A percentile compares a stretch with the other conserved stretches of the same genome.
Evolutionary conservation across 2,113 vertebrate genomes (phyloP).

Genomic region (Glaucomys volans): DNA sequence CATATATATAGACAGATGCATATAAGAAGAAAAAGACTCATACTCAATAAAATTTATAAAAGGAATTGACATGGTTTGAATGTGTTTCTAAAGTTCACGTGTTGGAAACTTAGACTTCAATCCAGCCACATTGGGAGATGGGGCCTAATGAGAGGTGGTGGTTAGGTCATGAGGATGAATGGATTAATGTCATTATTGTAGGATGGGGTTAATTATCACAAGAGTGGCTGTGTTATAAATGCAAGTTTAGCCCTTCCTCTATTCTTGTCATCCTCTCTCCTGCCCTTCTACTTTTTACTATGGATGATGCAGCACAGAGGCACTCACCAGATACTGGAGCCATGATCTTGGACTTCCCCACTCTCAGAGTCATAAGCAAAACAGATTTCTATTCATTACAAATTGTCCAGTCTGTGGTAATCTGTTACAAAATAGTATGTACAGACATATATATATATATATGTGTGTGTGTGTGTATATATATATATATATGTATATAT

Average conservation of each 20-base stretch:
- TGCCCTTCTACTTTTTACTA: neutral
- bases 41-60: conserved; percentile 33
- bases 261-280: neutral
- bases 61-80: neutral
- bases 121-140: neutral
- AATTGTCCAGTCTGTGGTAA: neutral
- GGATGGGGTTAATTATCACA: neutral
- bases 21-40: neutral
- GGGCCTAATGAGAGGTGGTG: neutral
- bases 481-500: neutral
- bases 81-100: neutral
- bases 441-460: too few relatives aligned
- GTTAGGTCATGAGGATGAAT: neutral
- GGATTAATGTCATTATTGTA: neutral
- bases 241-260: neutral
- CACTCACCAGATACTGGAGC: neutral
- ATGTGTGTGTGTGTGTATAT: neutral
- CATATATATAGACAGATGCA: neutral
- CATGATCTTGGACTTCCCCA: neutral
- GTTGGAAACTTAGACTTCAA: neutral
- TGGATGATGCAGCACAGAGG: neutral
- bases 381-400: neutral
- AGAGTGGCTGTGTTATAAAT: neutral
- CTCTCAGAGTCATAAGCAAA: neutral
- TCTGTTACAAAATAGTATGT: neutral